Conservation (phyloP, 2,797 vertebrate genomes). For the Alcedo atthis region DNA sequence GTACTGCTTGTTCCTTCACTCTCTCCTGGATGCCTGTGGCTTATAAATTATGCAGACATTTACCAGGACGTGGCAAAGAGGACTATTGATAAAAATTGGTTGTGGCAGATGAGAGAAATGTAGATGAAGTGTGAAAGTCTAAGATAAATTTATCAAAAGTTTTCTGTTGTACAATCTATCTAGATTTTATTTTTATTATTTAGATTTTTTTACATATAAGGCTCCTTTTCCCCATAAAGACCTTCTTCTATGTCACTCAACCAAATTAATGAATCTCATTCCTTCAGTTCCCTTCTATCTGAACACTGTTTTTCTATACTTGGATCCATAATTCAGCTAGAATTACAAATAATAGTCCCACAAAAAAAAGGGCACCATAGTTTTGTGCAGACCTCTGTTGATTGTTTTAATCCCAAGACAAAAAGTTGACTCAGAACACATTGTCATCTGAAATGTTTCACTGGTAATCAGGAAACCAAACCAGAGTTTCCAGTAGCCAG, state of each 20-base stretch:
- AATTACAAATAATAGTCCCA: neutral
- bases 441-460: neutral
- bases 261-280: neutral
- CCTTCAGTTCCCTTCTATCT: neutral
- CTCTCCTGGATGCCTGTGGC: constrained; percentile 59
- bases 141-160: constrained; percentile 3
- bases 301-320: neutral
- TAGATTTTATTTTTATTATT: neutral
- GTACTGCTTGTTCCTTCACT: constrained; percentile 62
- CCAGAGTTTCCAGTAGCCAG: neutral
- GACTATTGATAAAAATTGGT: constrained; percentile 66
- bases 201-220: neutral
- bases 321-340: neutral
- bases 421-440: neutral
- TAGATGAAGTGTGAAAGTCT: constrained; percentile 40
- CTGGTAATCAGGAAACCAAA: neutral
- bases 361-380: neutral
- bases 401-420: neutral
- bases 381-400: neutral
- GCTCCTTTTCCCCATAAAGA: neutral
- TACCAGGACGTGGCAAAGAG: constrained; percentile 52
- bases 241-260: neutral
- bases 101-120: constrained; percentile 61
- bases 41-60: constrained; percentile 58
- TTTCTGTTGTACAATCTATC: neutral